These are phyloP conservation scores for Furnarius figulus DNA, from an alignment of 2,113 vertebrate species.

Conservation along the genomic window DNA sequence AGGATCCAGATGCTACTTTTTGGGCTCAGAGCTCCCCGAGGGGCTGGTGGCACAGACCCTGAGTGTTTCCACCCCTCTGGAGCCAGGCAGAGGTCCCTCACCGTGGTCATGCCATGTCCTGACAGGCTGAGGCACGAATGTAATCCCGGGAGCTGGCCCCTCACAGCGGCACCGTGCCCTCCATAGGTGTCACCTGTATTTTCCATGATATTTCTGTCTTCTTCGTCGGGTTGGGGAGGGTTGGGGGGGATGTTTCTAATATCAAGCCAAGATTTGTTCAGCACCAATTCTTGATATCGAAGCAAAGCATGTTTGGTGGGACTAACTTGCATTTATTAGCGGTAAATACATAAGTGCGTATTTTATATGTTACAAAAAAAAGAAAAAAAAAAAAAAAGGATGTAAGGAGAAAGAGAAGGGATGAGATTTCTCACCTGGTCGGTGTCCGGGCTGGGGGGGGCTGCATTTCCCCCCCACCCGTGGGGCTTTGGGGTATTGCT, in stretches of 20 bases:
- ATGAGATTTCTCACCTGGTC: not conserved
- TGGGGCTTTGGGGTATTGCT: not conserved
- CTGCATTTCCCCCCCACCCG: not conserved
- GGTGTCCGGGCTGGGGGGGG: not conserved
- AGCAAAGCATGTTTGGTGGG: slow-evolving; percentile 23
- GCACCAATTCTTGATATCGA: slow-evolving; percentile 28
- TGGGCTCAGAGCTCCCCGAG: not conserved
- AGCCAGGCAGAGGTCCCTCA: not conserved
- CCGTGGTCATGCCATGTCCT: not conserved
- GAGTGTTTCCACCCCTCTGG: not conserved
- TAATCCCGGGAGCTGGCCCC: not conserved
- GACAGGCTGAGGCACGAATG: not conserved
- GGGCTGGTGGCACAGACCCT: fast-evolving
- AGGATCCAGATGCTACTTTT: not conserved
- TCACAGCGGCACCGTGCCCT: not conserved
- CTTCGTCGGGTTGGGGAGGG: not conserved
- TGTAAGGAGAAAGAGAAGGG: not conserved
- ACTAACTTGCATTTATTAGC: slow-evolving; percentile 47
- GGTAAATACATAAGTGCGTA: slow-evolving; percentile 39
- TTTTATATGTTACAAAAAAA: slow-evolving; percentile 37
- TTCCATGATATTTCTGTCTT: slow-evolving; percentile 37
- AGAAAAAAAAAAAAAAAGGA: not conserved
- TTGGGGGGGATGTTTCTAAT: not conserved
- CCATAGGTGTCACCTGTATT: slow-evolving; percentile 6
- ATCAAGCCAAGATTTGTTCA: slow-evolving; percentile 29